These are phyloP conservation scores for Malurus splendens DNA, from an alignment of 2,797 vertebrate genomes.

Conservation along the genomic window DNA sequence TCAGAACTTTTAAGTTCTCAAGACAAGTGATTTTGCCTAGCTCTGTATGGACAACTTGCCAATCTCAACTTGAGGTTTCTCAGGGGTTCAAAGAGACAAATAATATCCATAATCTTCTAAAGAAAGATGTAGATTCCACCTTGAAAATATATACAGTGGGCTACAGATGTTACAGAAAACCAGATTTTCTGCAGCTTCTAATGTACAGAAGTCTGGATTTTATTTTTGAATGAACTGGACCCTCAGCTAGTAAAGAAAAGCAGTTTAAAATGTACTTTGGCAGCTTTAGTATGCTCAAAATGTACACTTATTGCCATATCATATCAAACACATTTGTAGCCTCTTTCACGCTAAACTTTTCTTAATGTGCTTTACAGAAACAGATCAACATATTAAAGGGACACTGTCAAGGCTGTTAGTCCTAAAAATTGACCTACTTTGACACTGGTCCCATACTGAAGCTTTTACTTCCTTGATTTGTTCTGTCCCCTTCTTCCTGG, in stretches of 20 bases:
- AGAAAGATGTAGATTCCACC: neutral
- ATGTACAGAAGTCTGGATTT: neutral
- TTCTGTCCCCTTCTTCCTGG: neutral
- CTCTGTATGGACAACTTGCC: neutral
- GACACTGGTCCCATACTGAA: neutral
- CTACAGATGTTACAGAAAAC: slow-evolving; percentile 15
- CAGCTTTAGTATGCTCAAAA: slow-evolving; percentile 59
- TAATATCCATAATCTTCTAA: neutral
- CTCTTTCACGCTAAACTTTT: slow-evolving; percentile 55
- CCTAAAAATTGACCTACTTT: slow-evolving; percentile 53
- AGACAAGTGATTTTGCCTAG: neutral
- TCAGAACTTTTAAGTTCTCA: neutral
- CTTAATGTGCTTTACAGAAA: slow-evolving; percentile 60
- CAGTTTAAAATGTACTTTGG: slow-evolving; percentile 39
- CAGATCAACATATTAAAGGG: slow-evolving; percentile 59
- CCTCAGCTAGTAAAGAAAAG: slow-evolving; percentile 45
- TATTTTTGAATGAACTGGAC: slow-evolving; percentile 19
- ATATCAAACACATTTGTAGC: slow-evolving; percentile 61
- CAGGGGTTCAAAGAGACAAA: neutral
- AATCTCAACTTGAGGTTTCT: neutral
- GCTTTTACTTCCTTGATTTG: neutral
- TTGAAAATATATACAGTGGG: neutral
- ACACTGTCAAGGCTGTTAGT: slow-evolving; percentile 40
- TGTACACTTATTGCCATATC: slow-evolving; percentile 57
- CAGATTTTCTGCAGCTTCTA: slow-evolving; percentile 28